These are phyloP conservation scores for Corapipo altera DNA, from an alignment of 2,113 vertebrate species.

Conservation along the genomic window DNA sequence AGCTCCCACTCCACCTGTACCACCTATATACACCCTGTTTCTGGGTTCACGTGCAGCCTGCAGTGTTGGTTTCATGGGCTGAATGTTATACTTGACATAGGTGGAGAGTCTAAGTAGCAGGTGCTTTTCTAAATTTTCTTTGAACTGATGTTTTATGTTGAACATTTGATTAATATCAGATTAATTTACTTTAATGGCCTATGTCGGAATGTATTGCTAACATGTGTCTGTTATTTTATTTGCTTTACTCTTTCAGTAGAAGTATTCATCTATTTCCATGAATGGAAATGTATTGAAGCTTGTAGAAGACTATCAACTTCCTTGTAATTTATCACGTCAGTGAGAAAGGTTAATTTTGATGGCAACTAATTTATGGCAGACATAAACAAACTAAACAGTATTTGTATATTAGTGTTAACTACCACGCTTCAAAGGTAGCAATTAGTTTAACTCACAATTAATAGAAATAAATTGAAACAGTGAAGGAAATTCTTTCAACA, in stretches of 20 bases:
- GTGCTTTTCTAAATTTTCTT: background rate
- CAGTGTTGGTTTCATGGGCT: background rate
- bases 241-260: background rate
- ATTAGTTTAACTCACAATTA: constrained; percentile 65
- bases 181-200: background rate
- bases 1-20: background rate
- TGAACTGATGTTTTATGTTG: background rate
- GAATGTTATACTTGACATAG: background rate
- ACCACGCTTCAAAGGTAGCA: constrained; percentile 37
- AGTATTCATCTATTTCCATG: background rate
- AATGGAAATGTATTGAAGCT: constrained; percentile 6
- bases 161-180: background rate
- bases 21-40: background rate
- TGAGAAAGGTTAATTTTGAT: constrained; percentile 36
- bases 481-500: constrained; percentile 68
- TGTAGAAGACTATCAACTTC: constrained; percentile 30
- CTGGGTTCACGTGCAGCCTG: background rate
- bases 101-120: background rate
- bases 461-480: constrained; percentile 62
- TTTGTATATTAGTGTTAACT: constrained; percentile 61
- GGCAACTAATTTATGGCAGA: constrained; percentile 57
- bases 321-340: constrained; percentile 37
- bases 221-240: background rate
- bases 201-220: background rate
- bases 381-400: constrained; percentile 7